Base-by-base conservation (phyloP, 2,113 vertebrate species). In the Glaucidium brasilianum region DNA sequence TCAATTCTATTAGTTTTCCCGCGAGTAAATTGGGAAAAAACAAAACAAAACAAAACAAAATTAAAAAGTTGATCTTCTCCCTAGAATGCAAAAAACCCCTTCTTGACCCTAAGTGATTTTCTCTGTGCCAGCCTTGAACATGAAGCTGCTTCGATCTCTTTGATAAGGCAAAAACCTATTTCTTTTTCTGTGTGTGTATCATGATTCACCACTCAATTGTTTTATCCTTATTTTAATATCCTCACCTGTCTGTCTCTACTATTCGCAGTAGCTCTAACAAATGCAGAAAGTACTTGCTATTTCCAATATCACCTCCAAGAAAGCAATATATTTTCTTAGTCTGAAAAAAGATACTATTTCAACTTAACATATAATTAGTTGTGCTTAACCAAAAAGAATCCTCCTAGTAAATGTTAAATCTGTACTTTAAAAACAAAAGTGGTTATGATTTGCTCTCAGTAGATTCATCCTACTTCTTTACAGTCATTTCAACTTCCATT, bases 141-240 rank as follows among this genome's bases (percentile, higher is more conserved):
- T 26, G 60, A 87, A 91, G 59, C 52, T 84, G 23, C 62, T 92
- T 89, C 0, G 1, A 47, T 52, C 29, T 67, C 55, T 15, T 35
- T 14, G 56, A 59, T 84, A 80, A 91, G 20, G 18, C 26, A 86
- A 88, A 86, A 84, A 3, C 9, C 20, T 60, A 43, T 80, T 84
- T 89, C 15, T 73, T 93, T 82, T 72, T 52, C 22, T 19, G 76
- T 86, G 66, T 63, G n/a, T 71, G 9, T 27, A 67, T 89, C 56
- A 63, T 67, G 67, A 26, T 86, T 84, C 63, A 91, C 43, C n/a
- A 87, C 77, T 21, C 39, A 84, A 73, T 58, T 89, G 30, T 68
- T 95, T 90, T 55, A 64, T 56, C 34, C 39, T 87, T 89, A 68
- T 75, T 81, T 95, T 94, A 91, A 96, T 64, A 59, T 80, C 59